Evolutionary conservation across 2,888 invertebrate species (phyloP).

Genomic region (Hydrotaea diabolus): DNA sequence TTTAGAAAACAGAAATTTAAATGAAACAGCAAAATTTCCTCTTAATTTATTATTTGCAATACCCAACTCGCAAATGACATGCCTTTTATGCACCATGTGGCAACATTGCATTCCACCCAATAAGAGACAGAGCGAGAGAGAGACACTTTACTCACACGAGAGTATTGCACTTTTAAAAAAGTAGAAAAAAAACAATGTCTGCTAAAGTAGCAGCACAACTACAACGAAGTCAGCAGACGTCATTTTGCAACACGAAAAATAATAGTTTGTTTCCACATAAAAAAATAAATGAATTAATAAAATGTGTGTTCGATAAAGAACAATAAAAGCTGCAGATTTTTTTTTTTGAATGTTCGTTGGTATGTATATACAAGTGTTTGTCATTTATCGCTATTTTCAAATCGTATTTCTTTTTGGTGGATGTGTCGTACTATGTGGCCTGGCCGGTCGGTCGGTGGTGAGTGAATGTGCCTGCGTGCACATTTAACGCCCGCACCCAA

Average conservation of each 20-base stretch:
- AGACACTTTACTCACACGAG: constrained; percentile 39
- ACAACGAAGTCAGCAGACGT: constrained; percentile 45
- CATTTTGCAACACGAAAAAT: constrained; percentile 46
- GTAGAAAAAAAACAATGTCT: constrained; percentile 45
- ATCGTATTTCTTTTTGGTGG: constrained; percentile 15
- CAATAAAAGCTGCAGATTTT: neutral
- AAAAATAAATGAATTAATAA: constrained; percentile 34
- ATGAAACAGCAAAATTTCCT: too few relatives aligned
- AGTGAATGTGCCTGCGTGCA: constrained; percentile 24
- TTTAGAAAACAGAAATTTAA: too few relatives aligned
- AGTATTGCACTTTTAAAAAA: constrained; percentile 58
- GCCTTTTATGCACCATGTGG: neutral
- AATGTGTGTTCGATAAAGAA: neutral
- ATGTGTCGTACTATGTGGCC: neutral
- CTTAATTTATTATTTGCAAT: neutral
- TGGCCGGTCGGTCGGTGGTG: too few relatives aligned
- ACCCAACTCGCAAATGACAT: too few relatives aligned
- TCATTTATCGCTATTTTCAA: neutral
- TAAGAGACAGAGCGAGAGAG: too few relatives aligned
- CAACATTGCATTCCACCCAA: neutral
- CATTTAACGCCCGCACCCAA: constrained; percentile 53
- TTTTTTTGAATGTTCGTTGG: neutral
- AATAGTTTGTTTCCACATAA: constrained; percentile 7
- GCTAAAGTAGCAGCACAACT: constrained; percentile 50
- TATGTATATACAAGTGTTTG: neutral